Evolutionary conservation across 1,140 invertebrate genomes (phyloP).

Genomic region (Tigriopus japonicus): DNA sequence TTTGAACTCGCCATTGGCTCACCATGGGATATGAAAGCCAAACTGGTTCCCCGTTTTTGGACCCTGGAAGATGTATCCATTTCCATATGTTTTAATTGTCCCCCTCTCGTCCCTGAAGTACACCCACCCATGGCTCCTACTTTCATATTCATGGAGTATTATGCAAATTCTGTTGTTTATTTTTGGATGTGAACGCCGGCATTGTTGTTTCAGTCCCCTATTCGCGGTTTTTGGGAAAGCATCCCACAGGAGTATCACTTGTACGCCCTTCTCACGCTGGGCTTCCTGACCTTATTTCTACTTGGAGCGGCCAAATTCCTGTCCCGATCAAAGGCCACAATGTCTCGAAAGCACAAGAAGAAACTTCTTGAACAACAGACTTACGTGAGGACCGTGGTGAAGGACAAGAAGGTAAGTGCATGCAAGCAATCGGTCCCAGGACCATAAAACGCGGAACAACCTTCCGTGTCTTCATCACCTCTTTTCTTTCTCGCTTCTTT

Average conservation of each 20-base stretch:
- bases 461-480: background rate
- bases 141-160: slow-evolving; percentile 2
- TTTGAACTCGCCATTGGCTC: background rate
- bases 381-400: slow-evolving; percentile 29
- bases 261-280: slow-evolving; percentile 22
- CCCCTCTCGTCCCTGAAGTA: no score
- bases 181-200: no score
- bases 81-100: no score
- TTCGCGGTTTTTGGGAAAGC: slow-evolving; percentile 22
- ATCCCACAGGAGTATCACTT: slow-evolving; percentile 25
- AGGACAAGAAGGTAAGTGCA: slow-evolving; percentile 29
- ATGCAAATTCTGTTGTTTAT: slow-evolving; percentile 7
- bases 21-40: no score
- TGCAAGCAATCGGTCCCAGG: no score
- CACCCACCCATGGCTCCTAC: no score
- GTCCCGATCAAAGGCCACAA: slow-evolving; percentile 26
- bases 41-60: no score
- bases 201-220: slow-evolving; percentile 14
- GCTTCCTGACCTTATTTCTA: slow-evolving; percentile 24
- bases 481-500: background rate
- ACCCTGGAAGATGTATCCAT: no score
- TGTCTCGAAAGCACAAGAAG: slow-evolving; percentile 29
- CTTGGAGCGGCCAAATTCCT: slow-evolving; percentile 27
- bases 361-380: slow-evolving; percentile 28
- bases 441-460: background rate